Evolutionary conservation across 2,113 vertebrate species (phyloP).

Genomic region (Atlantisia rogersi): DNA sequence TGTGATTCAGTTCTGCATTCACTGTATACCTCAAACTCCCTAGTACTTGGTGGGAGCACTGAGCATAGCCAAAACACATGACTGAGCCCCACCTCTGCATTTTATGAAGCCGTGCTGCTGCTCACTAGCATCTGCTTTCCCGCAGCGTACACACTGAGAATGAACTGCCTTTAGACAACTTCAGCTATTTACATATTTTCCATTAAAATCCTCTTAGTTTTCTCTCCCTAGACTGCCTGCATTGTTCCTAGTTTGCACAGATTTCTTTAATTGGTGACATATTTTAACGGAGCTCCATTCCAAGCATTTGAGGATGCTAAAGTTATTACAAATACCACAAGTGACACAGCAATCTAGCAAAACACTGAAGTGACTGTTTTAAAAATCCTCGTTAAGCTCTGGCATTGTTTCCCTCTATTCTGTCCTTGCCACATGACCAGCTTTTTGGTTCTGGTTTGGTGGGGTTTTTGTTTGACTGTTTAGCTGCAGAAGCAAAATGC

Average conservation of each 20-base stretch:
- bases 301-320: slow-evolving; percentile 2
- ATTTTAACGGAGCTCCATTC: neutral
- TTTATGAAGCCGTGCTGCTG: neutral
- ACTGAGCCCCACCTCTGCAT: neutral
- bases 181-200: slow-evolving; percentile 42
- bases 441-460: slow-evolving; percentile 51
- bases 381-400: slow-evolving; percentile 71
- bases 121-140: neutral
- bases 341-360: slow-evolving; percentile 55
- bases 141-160: neutral
- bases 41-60: neutral
- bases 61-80: neutral
- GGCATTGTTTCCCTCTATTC: slow-evolving; percentile 60
- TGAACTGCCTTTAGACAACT: neutral
- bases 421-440: slow-evolving; percentile 38
- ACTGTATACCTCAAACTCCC: neutral
- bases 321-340: slow-evolving; percentile 30
- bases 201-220: slow-evolving; percentile 37
- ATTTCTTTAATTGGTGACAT: slow-evolving; percentile 28
- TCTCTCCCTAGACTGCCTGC: neutral
- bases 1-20: neutral
- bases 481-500: slow-evolving; percentile 31
- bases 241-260: neutral
- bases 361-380: slow-evolving; percentile 66
- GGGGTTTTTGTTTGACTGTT: neutral